A percentile compares a stretch with the other conserved stretches of the same genome.
Evolutionary conservation across 2,113 vertebrate genomes (phyloP).

Genomic region (Promerops cafer): DNA sequence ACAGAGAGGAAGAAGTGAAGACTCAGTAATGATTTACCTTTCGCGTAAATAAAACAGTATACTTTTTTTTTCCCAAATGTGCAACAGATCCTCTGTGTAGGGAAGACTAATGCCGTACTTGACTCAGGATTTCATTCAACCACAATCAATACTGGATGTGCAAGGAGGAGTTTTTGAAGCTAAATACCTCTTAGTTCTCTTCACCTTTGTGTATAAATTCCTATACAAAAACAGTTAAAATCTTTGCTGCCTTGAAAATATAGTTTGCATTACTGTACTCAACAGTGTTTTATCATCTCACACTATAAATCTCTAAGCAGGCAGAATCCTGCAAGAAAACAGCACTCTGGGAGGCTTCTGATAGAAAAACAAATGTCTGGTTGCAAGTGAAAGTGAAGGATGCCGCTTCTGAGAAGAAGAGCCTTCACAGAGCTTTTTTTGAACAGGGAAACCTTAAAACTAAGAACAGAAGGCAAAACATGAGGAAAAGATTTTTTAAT

Average conservation of each 20-base stretch:
- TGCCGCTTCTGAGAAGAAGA: background rate
- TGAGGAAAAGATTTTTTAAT: background rate
- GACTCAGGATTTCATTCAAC: background rate
- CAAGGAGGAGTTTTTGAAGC: background rate
- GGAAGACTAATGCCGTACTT: accelerated
- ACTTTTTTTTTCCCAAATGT: accelerated
- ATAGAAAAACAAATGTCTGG: background rate
- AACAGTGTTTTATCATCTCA: background rate
- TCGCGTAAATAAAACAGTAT: background rate
- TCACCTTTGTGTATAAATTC: background rate
- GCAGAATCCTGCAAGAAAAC: background rate
- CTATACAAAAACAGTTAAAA: background rate
- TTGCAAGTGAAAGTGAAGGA: background rate
- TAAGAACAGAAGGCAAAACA: background rate
- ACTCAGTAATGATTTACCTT: background rate
- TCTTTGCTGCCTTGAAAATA: background rate
- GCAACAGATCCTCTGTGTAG: accelerated
- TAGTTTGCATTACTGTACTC: background rate
- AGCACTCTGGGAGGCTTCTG: background rate
- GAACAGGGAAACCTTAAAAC: background rate
- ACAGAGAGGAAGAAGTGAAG: background rate
- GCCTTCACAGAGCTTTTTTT: background rate
- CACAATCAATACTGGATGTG: accelerated
- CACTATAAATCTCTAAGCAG: background rate
- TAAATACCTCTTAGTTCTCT: background rate